Conservation (phyloP, 92 coral and sea anemone species). For the Nematostella vectensis region DNA sequence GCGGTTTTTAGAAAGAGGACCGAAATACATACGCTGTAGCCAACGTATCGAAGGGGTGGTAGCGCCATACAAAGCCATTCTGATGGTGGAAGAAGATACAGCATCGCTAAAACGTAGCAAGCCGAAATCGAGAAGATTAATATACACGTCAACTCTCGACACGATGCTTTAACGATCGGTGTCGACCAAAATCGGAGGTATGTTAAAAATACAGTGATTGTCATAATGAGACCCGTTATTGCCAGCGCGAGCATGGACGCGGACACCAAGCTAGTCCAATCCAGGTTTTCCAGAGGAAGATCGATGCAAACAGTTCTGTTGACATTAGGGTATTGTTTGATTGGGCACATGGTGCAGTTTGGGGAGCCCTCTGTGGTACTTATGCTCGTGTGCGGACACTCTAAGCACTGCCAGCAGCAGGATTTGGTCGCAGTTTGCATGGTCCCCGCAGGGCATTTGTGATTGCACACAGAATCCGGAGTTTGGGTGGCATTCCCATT, state of each 20-base stretch:
- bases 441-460: background rate
- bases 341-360: background rate
- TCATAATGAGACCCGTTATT: conserved; percentile 2
- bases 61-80: conserved; percentile 7
- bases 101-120: conserved; percentile 12
- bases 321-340: background rate
- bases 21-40: conserved; percentile 17
- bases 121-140: conserved; percentile 11
- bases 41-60: conserved; percentile 13
- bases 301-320: background rate
- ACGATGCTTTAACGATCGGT: conserved; percentile 26
- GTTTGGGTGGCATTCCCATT: background rate
- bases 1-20: conserved; percentile 22
- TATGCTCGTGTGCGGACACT: background rate
- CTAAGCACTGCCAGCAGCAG: background rate
- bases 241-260: background rate
- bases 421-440: background rate
- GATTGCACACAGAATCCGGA: background rate
- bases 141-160: conserved; percentile 16
- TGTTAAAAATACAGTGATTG: background rate
- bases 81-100: conserved; percentile 10
- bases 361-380: background rate
- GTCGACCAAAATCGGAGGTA: conserved; percentile 18
- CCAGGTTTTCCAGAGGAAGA: background rate
- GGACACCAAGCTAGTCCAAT: background rate